Conservation (phyloP, 2,113 vertebrate species). For the Noturus placidus region DNA sequence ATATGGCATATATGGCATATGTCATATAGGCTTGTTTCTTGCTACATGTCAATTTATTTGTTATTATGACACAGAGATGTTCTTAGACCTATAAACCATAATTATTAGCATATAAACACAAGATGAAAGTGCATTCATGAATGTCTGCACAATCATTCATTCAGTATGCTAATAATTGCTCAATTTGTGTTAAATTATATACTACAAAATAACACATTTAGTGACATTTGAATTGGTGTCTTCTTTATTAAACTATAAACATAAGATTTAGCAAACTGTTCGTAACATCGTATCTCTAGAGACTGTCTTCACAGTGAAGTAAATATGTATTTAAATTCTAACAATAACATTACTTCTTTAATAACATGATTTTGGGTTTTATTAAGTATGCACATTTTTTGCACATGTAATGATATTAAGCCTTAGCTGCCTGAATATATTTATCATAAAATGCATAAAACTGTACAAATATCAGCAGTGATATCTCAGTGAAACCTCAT, state of each 20-base stretch:
- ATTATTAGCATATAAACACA: neutral
- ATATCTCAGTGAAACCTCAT: neutral
- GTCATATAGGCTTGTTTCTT: neutral
- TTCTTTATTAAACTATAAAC: neutral
- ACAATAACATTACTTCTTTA: neutral
- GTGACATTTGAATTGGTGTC: neutral
- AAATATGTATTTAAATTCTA: neutral
- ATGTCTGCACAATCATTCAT: neutral
- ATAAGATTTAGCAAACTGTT: neutral
- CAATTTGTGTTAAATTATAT: neutral
- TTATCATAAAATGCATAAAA: neutral
- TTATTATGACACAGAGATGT: neutral
- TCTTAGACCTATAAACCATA: neutral
- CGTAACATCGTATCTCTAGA: neutral
- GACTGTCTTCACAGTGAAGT: neutral
- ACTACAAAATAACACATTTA: neutral
- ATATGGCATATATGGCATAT: neutral
- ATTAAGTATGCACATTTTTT: neutral
- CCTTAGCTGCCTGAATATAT: neutral
- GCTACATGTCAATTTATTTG: neutral
- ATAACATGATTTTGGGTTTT: neutral
- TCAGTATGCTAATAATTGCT: neutral
- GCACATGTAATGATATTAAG: neutral
- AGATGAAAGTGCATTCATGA: neutral
- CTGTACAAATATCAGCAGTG: neutral